Evolutionary conservation across 2,797 vertebrate species (phyloP), one percentile per base, ranked within the genome.

Genomic region (Rhinatrema bivittatum): DNA sequence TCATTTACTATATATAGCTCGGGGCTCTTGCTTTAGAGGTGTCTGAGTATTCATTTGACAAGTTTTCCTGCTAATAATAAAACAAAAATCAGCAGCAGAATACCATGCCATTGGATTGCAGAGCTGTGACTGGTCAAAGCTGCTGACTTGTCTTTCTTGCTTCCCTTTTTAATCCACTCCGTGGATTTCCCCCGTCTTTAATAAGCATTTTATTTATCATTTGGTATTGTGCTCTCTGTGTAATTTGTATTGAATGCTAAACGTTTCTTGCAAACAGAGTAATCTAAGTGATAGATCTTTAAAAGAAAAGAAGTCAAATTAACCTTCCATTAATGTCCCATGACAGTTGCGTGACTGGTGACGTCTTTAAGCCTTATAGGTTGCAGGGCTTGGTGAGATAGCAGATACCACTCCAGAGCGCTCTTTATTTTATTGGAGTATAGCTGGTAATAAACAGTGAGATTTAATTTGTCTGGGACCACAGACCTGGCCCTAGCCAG

Each of bases 321-420:
- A 63, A 62, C 61, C 61, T 71, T 66, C 52, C 42, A 55, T 66
- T 51, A 37, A 67, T 56, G 64, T 60, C 51, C 67, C 65, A 49
- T 72, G 72, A 76, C 69, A 68, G 61, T 32, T 32, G 74, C 76
- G 72, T 78, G 74, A 46, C 10, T 53, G 29, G 63, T 83, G 84
- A 85, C 82, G 84, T 85, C 69, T 79, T 71, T 14, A 41, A 65
- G 72, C 70, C 73, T 72, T 77, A 81, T 84, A 84, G 81, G 79
- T n/a, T 79, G 79, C 80, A 77, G 73, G 53, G 31, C 63, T 70
- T 74, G 44, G 72, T 77, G 74, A 78, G 80, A 79, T 74, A 74
- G 72, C 65, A 61, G 27, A 56, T 72, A 78, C 73, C 70, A 70
- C 70, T 72, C 57, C n/a, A 54, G 60, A 74, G 68, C 64, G 74